Conservation (phyloP, 2,113 vertebrate species). For the Jaculus jaculus region DNA sequence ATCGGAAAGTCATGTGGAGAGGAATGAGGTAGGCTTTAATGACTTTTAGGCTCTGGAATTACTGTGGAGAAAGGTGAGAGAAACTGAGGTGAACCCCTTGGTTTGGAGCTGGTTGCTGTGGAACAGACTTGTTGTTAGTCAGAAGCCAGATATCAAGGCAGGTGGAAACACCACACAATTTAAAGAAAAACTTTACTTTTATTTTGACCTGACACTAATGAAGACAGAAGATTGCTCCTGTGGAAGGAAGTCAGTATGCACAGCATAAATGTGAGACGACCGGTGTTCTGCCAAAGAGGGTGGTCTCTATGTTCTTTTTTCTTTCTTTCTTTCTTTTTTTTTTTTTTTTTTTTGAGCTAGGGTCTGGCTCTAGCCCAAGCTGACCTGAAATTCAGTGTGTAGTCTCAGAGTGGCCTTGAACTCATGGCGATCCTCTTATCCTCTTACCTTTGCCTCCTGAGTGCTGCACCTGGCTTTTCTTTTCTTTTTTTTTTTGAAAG, state of each 20-base stretch:
- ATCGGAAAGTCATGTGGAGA: slow-evolving; percentile 32
- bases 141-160: not conserved
- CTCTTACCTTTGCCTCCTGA: too few relatives aligned
- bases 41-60: not conserved
- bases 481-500: too few relatives aligned
- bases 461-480: too few relatives aligned
- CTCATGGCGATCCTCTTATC: too few relatives aligned
- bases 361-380: too few relatives aligned
- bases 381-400: too few relatives aligned
- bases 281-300: not conserved
- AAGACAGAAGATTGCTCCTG: not conserved
- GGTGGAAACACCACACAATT: not conserved
- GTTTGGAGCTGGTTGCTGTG: not conserved
- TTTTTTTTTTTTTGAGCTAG: too few relatives aligned
- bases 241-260: not conserved
- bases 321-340: too few relatives aligned
- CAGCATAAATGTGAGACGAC: too few relatives aligned
- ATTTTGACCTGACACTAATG: not conserved
- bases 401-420: too few relatives aligned
- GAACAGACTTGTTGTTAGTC: not conserved
- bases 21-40: not conserved
- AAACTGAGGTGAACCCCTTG: not conserved
- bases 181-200: not conserved
- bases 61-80: not conserved
- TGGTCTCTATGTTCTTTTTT: too few relatives aligned